Evolutionary conservation across 2,797 vertebrate genomes (phyloP), one percentile per base, ranked within the genome.

Genomic region (Falco berigora): DNA sequence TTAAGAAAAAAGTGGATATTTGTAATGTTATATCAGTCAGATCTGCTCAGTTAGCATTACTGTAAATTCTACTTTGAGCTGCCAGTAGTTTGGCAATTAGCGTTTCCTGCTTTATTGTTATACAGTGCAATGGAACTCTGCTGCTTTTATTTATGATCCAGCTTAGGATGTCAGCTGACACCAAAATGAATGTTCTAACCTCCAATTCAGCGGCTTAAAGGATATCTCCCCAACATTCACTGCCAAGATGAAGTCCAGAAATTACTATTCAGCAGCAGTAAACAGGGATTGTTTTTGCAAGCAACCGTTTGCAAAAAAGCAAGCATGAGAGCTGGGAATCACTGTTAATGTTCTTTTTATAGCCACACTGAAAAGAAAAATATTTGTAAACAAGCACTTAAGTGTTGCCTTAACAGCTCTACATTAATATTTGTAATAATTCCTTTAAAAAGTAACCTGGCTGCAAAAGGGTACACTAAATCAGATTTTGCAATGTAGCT

Each of bases 31-130:
- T 71, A 90, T 89, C 91, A 78, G 50, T 10, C 88, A 90, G 83
- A 96, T 95, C 90, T 96, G 87, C 93, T 95, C 93, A 24, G 68
- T 95, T 88, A 82, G 75, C 95, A 95, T 91, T 94, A 82, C 81
- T n/a, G 77, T 84, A 96, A 95, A 84, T 72, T 92, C 93, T 59
- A 72, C 88, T 91, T 94, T 94, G 77, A 84, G 77, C 84, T 93
- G 74, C 86, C 92, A 87, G 77, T 36, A 83, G 85, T 78, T 93
- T 94, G 87, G 91, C 88, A 94, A 86, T 96, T 89, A 75, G 88
- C 76, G 78, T 91, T 96, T 96, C 92, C 92, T 95, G 93, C 89
- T 93, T 50, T 94, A 90, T 95, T 96, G 94, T 97, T 95, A 74
- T 4, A 86, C 42, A 47, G 77, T 62, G 87, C 89, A 95, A 88